Percentiles rank a stretch among this genome's conserved stretches.
Conservation (phyloP, 2,888 invertebrate genomes). For the Stenichneumon culpator region DNA sequence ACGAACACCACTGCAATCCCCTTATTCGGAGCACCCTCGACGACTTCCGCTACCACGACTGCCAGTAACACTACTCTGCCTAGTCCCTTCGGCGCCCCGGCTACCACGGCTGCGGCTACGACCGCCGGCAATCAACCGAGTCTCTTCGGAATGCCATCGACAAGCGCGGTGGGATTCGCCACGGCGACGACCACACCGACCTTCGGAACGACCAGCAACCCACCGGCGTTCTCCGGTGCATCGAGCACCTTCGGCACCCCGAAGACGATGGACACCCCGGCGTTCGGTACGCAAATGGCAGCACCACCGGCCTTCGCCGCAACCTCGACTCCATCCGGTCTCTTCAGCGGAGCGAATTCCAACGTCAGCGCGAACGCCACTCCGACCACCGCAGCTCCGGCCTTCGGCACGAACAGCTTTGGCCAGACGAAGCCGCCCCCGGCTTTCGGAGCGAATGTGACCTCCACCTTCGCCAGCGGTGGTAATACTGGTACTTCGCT, state of each 20-base stretch:
- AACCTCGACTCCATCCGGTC: constrained; percentile 48
- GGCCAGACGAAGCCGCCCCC: constrained; percentile 69
- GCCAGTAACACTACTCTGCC: constrained; percentile 1
- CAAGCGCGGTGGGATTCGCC: constrained; percentile 59
- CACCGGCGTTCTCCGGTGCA: constrained; percentile 68
- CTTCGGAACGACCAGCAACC: constrained; percentile 64
- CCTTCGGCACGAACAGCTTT: constrained; percentile 66
- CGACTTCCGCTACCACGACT: constrained; percentile 51
- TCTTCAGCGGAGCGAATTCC: constrained; percentile 51
- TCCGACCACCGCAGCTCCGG: constrained; percentile 50
- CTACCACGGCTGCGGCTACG: constrained; percentile 35
- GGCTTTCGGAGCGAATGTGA: constrained; percentile 52
- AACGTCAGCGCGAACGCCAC: constrained; percentile 35
- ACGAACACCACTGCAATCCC: constrained; percentile 19
- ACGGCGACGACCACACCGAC: constrained; percentile 52
- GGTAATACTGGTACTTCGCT: constrained; percentile 49
- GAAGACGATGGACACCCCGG: constrained; percentile 64
- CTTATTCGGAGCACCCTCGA: constrained; percentile 60
- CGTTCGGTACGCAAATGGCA: constrained; percentile 21
- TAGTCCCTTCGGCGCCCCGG: constrained; percentile 63
- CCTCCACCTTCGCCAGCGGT: constrained; percentile 55
- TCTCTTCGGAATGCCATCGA: constrained; percentile 66
- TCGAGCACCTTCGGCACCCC: constrained; percentile 70
- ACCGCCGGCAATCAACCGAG: constrained; percentile 24
- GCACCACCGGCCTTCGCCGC: constrained; percentile 36